A percentile compares a stretch with the other conserved stretches of the same genome.
phyloP scores from a whole-genome alignment of 2,113 vertebrate genomes.

The Pholis gunnellus region DNA sequence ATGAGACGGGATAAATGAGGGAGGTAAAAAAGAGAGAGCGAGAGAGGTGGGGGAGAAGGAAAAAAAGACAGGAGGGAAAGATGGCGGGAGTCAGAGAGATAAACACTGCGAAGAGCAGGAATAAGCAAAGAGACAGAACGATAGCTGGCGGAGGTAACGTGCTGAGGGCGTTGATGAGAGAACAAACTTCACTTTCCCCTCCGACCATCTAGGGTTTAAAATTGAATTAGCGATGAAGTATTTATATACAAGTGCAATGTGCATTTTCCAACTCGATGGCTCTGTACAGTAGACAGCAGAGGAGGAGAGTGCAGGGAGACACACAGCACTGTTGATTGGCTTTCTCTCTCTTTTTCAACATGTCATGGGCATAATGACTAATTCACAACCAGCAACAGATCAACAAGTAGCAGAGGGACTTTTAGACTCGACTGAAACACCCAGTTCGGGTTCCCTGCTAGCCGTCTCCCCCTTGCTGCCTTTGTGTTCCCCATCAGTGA shows the following conservation, averaged over 20 bases:
- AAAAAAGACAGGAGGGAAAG: neutral
- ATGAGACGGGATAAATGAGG: neutral
- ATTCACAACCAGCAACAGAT: neutral
- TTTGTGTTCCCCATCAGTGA: slow-evolving; percentile 28
- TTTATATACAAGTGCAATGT: slow-evolving; percentile 59
- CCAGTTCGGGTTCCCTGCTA: slow-evolving; percentile 16
- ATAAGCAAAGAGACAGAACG: slow-evolving; percentile 23
- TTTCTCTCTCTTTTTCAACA: neutral
- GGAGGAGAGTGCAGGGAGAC: slow-evolving; percentile 13
- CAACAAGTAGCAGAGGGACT: slow-evolving; percentile 10
- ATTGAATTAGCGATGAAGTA: slow-evolving; percentile 74
- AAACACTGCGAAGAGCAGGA: neutral
- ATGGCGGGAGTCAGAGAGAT: slow-evolving; percentile 21
- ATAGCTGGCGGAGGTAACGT: slow-evolving; percentile 28
- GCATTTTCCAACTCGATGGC: slow-evolving; percentile 62
- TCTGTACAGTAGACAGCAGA: slow-evolving; percentile 27
- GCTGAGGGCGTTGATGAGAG: slow-evolving; percentile 30
- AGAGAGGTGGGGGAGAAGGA: neutral
- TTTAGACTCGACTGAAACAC: slow-evolving; percentile 25
- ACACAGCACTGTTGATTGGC: neutral
- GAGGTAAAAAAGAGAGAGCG: neutral
- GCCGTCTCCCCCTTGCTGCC: slow-evolving; percentile 14
- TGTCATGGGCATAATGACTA: neutral
- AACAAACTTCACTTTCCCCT: slow-evolving; percentile 43
- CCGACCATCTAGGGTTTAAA: slow-evolving; percentile 62